A percentile compares a stretch with the other conserved stretches of the same genome.
Conservation (phyloP, 2,113 vertebrate species). For the Danio rerio region GRCz12tu NC_133185.1:29603501-29604000, state of each 20-base stretch:
- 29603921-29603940: constrained; percentile 72
- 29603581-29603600: too few relatives aligned
- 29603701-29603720: too few relatives aligned
- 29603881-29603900: constrained; percentile 80
- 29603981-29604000: constrained; percentile 63
- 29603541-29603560: too few relatives aligned
- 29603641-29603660: too few relatives aligned
- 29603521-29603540: too few relatives aligned
- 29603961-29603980: constrained; percentile 78
- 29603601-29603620: too few relatives aligned
- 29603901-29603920: constrained; percentile 73
- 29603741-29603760: background rate
- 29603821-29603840: background rate
- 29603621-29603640: too few relatives aligned
- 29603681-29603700: too few relatives aligned
- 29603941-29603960: constrained; percentile 81
- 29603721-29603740: background rate
- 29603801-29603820: background rate
- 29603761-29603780: background rate
- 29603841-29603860: background rate
- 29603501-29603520: too few relatives aligned
- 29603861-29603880: constrained; percentile 72
- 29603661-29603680: too few relatives aligned
- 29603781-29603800: background rate
- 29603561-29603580: too few relatives aligned